Conservation (phyloP, 1,140 invertebrate genomes). For the Cydia pomonella region DNA sequence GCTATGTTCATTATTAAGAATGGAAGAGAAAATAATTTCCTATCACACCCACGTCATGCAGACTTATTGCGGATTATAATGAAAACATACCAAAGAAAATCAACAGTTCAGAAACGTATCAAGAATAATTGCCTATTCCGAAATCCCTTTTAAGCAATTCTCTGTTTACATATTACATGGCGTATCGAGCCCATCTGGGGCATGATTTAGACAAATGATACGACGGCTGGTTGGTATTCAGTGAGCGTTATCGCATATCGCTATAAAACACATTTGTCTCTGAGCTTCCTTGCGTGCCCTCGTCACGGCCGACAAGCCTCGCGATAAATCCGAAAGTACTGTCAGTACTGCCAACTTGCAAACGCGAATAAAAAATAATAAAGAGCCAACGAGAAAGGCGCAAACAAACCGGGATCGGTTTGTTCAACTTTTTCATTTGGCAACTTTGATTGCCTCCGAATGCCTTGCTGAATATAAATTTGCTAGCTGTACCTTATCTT, state of each 20-base stretch:
- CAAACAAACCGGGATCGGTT: slow-evolving; percentile 48
- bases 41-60: not conserved
- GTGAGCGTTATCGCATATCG: slow-evolving; percentile 37
- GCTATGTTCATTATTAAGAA: slow-evolving; percentile 9
- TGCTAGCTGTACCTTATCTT: slow-evolving; percentile 41
- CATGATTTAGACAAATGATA: slow-evolving; percentile 39
- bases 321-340: slow-evolving; percentile 49
- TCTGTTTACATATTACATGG: slow-evolving; percentile 18
- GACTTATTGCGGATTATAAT: slow-evolving; percentile 6
- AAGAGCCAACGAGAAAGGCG: slow-evolving; percentile 50
- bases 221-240: slow-evolving; percentile 45
- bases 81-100: not conserved
- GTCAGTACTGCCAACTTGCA: slow-evolving; percentile 26
- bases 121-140: not conserved
- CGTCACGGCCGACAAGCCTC: slow-evolving; percentile 36
- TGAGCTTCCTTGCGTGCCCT: slow-evolving; percentile 39
- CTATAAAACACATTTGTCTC: slow-evolving; percentile 59
- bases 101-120: slow-evolving; percentile 5
- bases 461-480: slow-evolving; percentile 55
- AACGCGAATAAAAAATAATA: slow-evolving; percentile 51
- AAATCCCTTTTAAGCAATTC: not conserved
- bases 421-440: slow-evolving; percentile 67
- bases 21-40: slow-evolving; percentile 2
- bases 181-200: slow-evolving; percentile 22
- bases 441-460: slow-evolving; percentile 64